These are phyloP conservation scores for Lepeophtheirus salmonis DNA, from an alignment of 1,140 invertebrate genomes.

Conservation along the genomic window DNA sequence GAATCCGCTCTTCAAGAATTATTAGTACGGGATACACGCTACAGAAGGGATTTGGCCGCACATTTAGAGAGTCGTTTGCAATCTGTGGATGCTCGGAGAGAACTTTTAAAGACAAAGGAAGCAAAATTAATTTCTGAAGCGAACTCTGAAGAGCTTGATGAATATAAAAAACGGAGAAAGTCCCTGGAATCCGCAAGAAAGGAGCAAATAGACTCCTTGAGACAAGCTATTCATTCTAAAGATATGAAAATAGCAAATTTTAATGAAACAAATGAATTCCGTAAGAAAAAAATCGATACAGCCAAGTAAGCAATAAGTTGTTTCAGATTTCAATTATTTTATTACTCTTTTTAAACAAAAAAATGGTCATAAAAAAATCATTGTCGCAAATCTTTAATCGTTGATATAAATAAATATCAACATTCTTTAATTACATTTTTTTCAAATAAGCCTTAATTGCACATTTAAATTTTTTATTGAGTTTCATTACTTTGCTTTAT, in stretches of 20 bases:
- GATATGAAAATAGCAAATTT: not conserved
- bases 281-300: not conserved
- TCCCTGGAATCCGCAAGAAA: not conserved
- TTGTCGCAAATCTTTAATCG: not conserved
- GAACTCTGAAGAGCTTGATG: not conserved
- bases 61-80: not conserved
- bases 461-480: not conserved
- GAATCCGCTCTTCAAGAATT: constrained; percentile 2
- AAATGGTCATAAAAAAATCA: not conserved
- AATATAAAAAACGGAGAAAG: not conserved
- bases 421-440: not conserved
- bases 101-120: not conserved
- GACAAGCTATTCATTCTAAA: not conserved
- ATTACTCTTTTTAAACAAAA: too few relatives aligned
- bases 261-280: not conserved
- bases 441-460: not conserved
- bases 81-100: not conserved
- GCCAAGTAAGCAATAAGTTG: not conserved
- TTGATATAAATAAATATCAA: not conserved
- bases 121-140: not conserved
- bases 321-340: not conserved
- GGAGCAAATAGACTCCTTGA: not conserved
- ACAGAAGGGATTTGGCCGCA: not conserved
- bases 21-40: constrained; percentile 1
- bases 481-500: not conserved